phyloP scores from a whole-genome alignment of 1,140 invertebrate species.

The Sinonovacula constricta region DNA sequence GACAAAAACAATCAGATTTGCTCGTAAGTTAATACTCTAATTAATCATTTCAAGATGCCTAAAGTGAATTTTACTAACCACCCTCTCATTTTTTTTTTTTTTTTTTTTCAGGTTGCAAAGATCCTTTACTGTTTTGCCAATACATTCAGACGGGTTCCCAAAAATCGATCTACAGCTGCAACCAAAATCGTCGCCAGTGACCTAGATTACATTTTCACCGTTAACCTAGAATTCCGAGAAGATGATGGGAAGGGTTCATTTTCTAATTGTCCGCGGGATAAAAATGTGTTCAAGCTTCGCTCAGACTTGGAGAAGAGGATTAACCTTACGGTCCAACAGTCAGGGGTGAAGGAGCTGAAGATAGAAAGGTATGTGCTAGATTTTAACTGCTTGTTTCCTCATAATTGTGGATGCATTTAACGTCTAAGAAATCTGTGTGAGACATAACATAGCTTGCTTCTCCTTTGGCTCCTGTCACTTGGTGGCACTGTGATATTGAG shows the following conservation, averaged over 20 bases:
- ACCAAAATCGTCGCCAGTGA: constrained; percentile 32
- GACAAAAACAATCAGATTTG: too few relatives aligned
- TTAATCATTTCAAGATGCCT: not conserved
- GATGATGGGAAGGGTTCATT: constrained; percentile 85
- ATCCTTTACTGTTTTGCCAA: constrained; percentile 92
- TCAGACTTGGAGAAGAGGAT: constrained; percentile 95
- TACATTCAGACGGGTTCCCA: constrained; percentile 87
- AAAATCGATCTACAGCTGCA: constrained; percentile 47
- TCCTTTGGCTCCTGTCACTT: too few relatives aligned
- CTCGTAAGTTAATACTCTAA: too few relatives aligned
- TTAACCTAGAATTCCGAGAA: constrained; percentile 93
- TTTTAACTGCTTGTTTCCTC: too few relatives aligned
- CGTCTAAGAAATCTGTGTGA: too few relatives aligned
- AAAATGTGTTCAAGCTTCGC: constrained; percentile 93
- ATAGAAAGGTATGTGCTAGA: constrained; percentile 79
- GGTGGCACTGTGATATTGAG: too few relatives aligned
- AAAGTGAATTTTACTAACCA: constrained; percentile 14
- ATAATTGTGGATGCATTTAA: too few relatives aligned
- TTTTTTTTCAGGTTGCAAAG: constrained; percentile 82
- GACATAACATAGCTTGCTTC: too few relatives aligned
- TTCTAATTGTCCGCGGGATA: constrained; percentile 92
- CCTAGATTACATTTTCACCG: constrained; percentile 83
- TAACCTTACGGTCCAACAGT: constrained; percentile 93
- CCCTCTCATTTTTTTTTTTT: constrained; percentile 3
- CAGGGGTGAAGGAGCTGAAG: constrained; percentile 79